These are phyloP conservation scores for Datnioides undecimradiatus DNA, from an alignment of 2,113 vertebrate genomes.

Conservation along the genomic window DNA sequence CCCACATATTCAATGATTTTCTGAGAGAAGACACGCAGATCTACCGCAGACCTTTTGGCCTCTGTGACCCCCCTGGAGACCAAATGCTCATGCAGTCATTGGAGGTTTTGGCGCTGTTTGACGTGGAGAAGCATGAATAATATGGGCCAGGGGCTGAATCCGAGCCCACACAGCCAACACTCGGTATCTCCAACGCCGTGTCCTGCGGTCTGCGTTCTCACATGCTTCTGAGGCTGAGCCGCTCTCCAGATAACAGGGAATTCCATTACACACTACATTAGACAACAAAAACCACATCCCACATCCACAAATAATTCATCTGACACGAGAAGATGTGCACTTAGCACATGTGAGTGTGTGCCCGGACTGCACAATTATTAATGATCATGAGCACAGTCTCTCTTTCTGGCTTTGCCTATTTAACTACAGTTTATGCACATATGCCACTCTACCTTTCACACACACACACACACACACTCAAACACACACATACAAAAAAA, in stretches of 20 bases:
- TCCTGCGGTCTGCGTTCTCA: constrained; percentile 26
- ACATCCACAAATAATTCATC: constrained; percentile 69
- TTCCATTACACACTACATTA: constrained; percentile 79
- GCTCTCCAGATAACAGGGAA: constrained; percentile 66
- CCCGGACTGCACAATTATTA: constrained; percentile 44
- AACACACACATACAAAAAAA: too few relatives aligned
- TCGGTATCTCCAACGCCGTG: constrained; percentile 22
- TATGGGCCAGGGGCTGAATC: constrained; percentile 45
- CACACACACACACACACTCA: background rate
- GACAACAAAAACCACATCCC: constrained; percentile 67
- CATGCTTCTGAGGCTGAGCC: constrained; percentile 48
- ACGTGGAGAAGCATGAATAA: constrained; percentile 42
- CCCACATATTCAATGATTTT: background rate
- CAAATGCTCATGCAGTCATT: constrained; percentile 4
- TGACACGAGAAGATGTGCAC: constrained; percentile 64
- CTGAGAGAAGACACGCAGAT: background rate
- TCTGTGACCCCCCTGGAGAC: constrained; percentile 27
- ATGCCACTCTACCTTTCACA: too few relatives aligned
- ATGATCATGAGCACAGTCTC: constrained; percentile 21
- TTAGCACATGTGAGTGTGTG: constrained; percentile 37
- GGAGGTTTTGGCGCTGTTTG: constrained; percentile 31
- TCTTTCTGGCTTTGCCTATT: constrained; percentile 3
- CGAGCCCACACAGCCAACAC: constrained; percentile 33
- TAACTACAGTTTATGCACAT: background rate
- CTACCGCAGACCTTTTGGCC: constrained; percentile 47